These are phyloP conservation scores for Clarias gariepinus DNA, from an alignment of 2,113 vertebrate species.

Conservation along the genomic window DNA sequence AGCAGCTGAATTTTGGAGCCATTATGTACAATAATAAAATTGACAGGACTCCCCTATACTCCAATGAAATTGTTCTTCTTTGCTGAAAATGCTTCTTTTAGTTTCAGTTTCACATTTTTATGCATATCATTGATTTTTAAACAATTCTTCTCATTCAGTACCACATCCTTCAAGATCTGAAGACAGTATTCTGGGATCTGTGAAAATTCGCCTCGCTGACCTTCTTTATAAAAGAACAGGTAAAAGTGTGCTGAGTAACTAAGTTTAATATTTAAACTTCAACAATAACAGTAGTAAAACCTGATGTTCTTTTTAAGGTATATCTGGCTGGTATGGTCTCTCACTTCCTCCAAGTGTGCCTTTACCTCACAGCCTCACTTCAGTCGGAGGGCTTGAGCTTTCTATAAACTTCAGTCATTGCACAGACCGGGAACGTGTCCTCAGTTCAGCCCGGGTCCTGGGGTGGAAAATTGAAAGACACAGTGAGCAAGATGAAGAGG, in stretches of 20 bases:
- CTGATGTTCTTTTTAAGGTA: slow-evolving; percentile 69
- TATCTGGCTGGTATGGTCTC: slow-evolving; percentile 90
- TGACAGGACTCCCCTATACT: not conserved
- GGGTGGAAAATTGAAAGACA: slow-evolving; percentile 75
- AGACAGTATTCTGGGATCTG: slow-evolving; percentile 68
- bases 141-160: slow-evolving; percentile 43
- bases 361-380: slow-evolving; percentile 56
- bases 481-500: slow-evolving; percentile 45
- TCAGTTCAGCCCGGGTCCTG: slow-evolving; percentile 77
- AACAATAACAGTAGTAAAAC: not conserved
- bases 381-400: slow-evolving; percentile 86
- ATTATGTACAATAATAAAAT: too few relatives aligned
- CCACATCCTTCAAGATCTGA: slow-evolving; percentile 45
- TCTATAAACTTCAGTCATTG: slow-evolving; percentile 80
- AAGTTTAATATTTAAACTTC: not conserved
- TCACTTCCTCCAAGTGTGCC: slow-evolving; percentile 63
- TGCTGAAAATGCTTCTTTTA: not conserved
- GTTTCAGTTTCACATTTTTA: not conserved
- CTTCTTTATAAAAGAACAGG: slow-evolving; percentile 74
- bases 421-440: slow-evolving; percentile 80
- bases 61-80: not conserved
- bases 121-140: not conserved
- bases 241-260: slow-evolving; percentile 33
- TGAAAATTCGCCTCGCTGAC: slow-evolving; percentile 68
- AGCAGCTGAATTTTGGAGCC: not conserved